Evolutionary conservation across 2,113 vertebrate species (phyloP).

Genomic region (Conger conger): DNA sequence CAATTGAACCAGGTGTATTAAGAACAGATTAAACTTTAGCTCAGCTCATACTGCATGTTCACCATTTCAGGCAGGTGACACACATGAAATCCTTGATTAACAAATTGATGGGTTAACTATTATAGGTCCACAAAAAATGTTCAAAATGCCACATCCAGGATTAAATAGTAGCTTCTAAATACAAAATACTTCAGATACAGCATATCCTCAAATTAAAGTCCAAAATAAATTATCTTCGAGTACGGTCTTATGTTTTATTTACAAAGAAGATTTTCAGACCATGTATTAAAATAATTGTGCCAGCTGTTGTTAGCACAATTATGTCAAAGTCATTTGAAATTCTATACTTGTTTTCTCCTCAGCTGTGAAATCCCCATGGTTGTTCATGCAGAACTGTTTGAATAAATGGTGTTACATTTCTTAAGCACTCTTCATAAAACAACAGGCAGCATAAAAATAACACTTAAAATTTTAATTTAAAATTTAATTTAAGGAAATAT

Average conservation of each 20-base stretch:
- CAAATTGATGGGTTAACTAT: neutral
- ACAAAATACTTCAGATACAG: neutral
- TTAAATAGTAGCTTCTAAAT: neutral
- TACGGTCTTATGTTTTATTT: neutral
- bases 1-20: conserved; percentile 10
- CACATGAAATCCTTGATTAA: neutral
- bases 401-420: too few species aligned
- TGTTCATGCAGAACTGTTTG: too few species aligned
- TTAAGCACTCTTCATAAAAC: too few species aligned
- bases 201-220: neutral
- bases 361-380: neutral
- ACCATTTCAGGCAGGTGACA: neutral
- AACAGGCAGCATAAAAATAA: too few species aligned
- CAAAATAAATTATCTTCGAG: neutral
- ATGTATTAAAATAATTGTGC: neutral
- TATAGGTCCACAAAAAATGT: neutral
- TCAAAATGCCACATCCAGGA: neutral
- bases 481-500: neutral
- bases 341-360: neutral
- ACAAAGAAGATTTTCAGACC: neutral
- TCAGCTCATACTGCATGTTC: neutral
- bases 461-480: too few species aligned
- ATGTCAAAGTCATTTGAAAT: conserved; percentile 8
- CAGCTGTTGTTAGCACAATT: neutral
- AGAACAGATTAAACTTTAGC: too few species aligned